Percentiles rank a stretch among this genome's conserved stretches.
These are phyloP conservation scores for Epinephelus lanceolatus DNA, from an alignment of 2,113 vertebrate genomes.

Conservation along the genomic window DNA sequence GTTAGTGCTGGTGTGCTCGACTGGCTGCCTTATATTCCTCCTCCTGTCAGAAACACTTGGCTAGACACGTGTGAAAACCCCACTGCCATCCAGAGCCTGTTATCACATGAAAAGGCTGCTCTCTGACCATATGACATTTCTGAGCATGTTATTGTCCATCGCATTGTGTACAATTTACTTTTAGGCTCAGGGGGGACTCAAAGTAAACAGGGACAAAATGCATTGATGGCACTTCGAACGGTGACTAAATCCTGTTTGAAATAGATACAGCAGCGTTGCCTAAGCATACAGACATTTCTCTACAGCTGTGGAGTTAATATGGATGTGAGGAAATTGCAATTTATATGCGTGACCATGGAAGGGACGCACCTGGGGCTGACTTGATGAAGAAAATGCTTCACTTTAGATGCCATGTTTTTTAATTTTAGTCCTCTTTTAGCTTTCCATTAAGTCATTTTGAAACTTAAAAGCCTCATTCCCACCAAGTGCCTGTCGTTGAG, in stretches of 20 bases:
- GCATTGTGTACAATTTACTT: constrained; percentile 59
- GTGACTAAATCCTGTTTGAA: constrained; percentile 53
- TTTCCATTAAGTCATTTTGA: constrained; percentile 52
- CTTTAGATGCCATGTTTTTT: constrained; percentile 36
- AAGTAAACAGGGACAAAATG: constrained; percentile 55
- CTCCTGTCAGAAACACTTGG: constrained; percentile 74
- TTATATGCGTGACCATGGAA: constrained; percentile 41
- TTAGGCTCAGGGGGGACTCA: constrained; percentile 25
- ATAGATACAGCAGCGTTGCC: constrained; percentile 18
- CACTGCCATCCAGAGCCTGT: constrained; percentile 66
- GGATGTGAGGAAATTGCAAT: not conserved
- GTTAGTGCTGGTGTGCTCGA: constrained; percentile 62
- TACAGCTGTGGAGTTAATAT: constrained; percentile 39
- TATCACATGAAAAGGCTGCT: constrained; percentile 72
- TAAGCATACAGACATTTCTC: not conserved
- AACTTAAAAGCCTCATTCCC: constrained; percentile 54
- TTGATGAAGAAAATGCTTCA: constrained; percentile 53
- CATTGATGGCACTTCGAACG: constrained; percentile 24
- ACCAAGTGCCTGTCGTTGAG: constrained; percentile 38
- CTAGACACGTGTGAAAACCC: constrained; percentile 63
- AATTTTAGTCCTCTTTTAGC: constrained; percentile 41
- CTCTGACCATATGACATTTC: constrained; percentile 63
- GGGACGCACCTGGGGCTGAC: constrained; percentile 38
- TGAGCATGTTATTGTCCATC: constrained; percentile 59
- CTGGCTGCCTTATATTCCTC: constrained; percentile 63